Evolutionary conservation across 2,113 vertebrate species (phyloP).

Genomic region (Pholis gunnellus): DNA sequence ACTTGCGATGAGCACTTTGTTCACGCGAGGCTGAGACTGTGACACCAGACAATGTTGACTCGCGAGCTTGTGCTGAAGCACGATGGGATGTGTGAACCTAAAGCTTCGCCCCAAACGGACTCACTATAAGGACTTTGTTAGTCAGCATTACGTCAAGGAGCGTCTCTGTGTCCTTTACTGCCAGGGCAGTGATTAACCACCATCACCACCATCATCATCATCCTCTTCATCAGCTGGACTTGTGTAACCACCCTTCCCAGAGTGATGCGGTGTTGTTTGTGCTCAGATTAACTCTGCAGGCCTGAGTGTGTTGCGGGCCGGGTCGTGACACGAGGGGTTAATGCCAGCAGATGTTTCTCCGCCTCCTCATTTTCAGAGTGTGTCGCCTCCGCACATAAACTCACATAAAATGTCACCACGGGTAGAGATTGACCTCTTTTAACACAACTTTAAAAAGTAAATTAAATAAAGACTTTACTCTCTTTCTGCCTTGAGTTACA

Average conservation of each 20-base stretch:
- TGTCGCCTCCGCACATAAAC: background rate
- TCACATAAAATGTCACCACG: background rate
- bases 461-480: background rate
- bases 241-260: conserved; percentile 7
- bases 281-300: conserved; percentile 24
- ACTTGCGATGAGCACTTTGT: background rate
- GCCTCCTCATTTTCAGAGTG: background rate
- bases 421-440: background rate
- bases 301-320: background rate
- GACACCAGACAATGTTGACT: background rate
- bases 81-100: conserved; percentile 6
- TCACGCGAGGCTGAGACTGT: background rate
- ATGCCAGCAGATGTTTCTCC: conserved; percentile 45
- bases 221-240: conserved; percentile 12
- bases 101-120: background rate
- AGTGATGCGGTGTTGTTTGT: conserved; percentile 13
- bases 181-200: conserved; percentile 13
- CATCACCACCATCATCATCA: background rate
- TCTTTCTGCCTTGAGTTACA: background rate
- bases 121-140: background rate
- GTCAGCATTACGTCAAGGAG: conserved; percentile 15
- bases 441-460: background rate
- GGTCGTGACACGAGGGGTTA: conserved; percentile 40
- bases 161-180: conserved; percentile 32
- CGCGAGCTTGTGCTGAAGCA: conserved; percentile 11